These are phyloP conservation scores for Anoplolepis gracilipes DNA, from an alignment of 1,140 invertebrate genomes.

Conservation along the genomic window DNA sequence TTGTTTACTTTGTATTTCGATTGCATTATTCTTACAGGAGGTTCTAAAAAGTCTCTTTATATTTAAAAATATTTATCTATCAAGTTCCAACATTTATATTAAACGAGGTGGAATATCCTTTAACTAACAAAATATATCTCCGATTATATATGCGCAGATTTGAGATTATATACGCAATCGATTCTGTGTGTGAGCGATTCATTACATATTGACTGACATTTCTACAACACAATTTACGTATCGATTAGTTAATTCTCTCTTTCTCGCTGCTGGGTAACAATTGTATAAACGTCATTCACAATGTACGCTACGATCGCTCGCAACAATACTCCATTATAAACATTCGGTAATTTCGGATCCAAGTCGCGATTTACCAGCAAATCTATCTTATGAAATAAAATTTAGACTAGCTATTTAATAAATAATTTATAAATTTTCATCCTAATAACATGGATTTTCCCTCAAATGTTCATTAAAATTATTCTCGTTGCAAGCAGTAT, in stretches of 20 bases:
- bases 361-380: constrained; percentile 7
- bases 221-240: constrained; percentile 50
- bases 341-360: constrained; percentile 29
- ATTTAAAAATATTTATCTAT: background rate
- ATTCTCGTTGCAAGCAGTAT: background rate
- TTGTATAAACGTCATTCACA: constrained; percentile 43
- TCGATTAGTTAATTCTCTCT: constrained; percentile 54
- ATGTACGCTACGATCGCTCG: background rate
- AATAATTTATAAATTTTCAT: background rate
- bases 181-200: constrained; percentile 35
- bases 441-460: background rate
- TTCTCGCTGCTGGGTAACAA: constrained; percentile 37
- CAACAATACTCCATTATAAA: constrained; percentile 34
- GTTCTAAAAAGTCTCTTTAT: background rate
- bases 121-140: background rate
- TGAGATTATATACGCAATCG: constrained; percentile 22
- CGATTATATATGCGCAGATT: constrained; percentile 9
- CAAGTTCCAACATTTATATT: background rate
- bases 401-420: background rate
- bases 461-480: background rate
- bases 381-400: constrained; percentile 11
- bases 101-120: background rate
- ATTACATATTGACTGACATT: constrained; percentile 30
- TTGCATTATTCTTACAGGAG: background rate
- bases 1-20: background rate